Base-by-base conservation (phyloP, 2,888 invertebrate genomes). In the Agrotis ipsilon region DNA sequence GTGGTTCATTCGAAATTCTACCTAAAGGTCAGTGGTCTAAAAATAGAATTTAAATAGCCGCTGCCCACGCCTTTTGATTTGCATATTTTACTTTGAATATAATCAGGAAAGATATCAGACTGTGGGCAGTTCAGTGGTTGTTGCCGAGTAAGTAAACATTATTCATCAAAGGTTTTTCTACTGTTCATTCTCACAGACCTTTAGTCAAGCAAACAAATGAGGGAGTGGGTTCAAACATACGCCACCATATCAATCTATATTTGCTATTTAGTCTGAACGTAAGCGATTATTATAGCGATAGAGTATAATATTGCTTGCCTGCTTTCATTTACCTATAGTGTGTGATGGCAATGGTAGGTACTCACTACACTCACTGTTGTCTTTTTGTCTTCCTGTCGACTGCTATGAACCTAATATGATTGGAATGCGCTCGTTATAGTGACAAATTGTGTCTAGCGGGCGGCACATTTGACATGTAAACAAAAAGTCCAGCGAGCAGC, bases 111-210 rank as follows among this genome's bases (percentile, higher is more conserved):
- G 32, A 63, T 74, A 74, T 62, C 19, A 65, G 48, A 16, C 14
- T 27, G 18, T 14, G 14, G 16, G 18, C 24, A 18, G 27, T 21
- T 19, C 18, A 69, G 45, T 24, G 14, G n/a, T 21, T 39, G 45
- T 14, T 66, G 32, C 32, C 32, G 24, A 75, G n/a, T 19, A 51
- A 46, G 45, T 24, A 45, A 45, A 51, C 16, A 70, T 51, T 70
- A 52, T 75, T 66, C 18, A 75, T 75, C 67, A 67, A 70, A 52
- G 11, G 19, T 32, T 32, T 45, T 51, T 39, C 18, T 52, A 39
- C 5, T 67, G 32, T 13, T 24, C 1, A 21, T 11, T 1, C 18
- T 52, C 14, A 52, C 14, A 24, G 14, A 51, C 16, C 2, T 75
- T 32, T 13, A 14, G 3, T 27, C 27, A 32, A 64, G 64, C 27